These are phyloP conservation scores for Panzeria rudis DNA, from an alignment of 2,888 invertebrate species.

Conservation along the genomic window DNA sequence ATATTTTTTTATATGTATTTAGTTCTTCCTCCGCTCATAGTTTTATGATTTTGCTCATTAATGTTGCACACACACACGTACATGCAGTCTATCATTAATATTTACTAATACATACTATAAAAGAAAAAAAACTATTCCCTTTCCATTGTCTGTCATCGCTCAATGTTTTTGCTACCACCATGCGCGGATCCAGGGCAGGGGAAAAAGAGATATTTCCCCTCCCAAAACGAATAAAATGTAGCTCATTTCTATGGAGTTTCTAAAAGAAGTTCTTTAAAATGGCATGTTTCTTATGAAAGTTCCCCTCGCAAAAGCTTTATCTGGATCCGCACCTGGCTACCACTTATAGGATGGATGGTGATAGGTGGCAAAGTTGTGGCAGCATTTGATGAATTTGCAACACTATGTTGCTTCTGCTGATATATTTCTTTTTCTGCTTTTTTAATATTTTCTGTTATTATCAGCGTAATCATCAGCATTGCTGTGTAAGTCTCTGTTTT, in stretches of 20 bases:
- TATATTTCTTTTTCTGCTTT: constrained; percentile 28
- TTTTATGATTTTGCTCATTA: constrained; percentile 62
- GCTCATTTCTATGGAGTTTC: too few species aligned
- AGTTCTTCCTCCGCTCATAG: neutral
- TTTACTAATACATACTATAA: constrained; percentile 26
- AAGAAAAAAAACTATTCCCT: constrained; percentile 1
- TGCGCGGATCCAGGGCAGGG: too few species aligned
- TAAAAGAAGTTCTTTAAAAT: too few species aligned
- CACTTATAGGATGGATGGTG: neutral
- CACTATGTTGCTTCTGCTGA: constrained; percentile 44
- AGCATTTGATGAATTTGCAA: constrained; percentile 61
- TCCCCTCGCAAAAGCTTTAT: too few species aligned
- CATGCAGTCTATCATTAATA: constrained; percentile 12
- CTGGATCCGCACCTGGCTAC: too few species aligned
- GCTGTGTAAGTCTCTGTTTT: constrained; percentile 57
- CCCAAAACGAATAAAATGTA: too few species aligned
- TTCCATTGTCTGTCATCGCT: constrained; percentile 7
- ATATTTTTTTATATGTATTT: neutral
- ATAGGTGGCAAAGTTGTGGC: neutral
- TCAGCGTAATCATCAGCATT: constrained; percentile 48
- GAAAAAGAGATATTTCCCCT: too few species aligned
- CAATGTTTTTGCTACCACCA: neutral
- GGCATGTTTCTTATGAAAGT: too few species aligned
- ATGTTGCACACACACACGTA: constrained; percentile 39
- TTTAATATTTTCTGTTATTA: constrained; percentile 2